Base-by-base conservation (phyloP, 2,888 invertebrate genomes). In the Apodemia mormo region DNA sequence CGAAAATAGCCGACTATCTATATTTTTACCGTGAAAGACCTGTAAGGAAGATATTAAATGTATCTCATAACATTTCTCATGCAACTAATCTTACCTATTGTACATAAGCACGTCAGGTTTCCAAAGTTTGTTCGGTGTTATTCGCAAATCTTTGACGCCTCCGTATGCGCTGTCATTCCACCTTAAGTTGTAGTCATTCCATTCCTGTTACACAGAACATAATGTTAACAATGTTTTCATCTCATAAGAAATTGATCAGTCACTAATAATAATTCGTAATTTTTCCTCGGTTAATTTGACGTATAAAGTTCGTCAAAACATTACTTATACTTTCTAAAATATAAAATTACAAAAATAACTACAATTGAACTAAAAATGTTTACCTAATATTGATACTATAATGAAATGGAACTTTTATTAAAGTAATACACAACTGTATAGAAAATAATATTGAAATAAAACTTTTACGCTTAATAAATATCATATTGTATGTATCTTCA, bases 21-120 rank as follows among this genome's bases (percentile, higher is more conserved):
- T 66, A 67, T 30, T 70, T 1, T 73, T 37, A 49, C 67, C 64
- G 49, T 66, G 33, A 66, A n/a, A 49, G 30, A 49, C 69, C 77
- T 77, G 76, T 67, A 75, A 77, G 67, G 73, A 67, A 69, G 45
- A 30, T 0, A 58, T 72, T 67, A 72, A 52, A 67, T 58, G 43
- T 65, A 68, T 68, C 68, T 66, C 66, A 69, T 52, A 54, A 66
- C 66, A 71, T 70, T 49, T 65, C 69, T 9, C 77, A 75, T 76
- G 76, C 75, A 72, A 70, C n/a, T 65, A 58, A 12, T 12, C 90
- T 92, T 85, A 98, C 98, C 99, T 99, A 96, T 99, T 99, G 94
- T 99, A 99, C 97, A 99, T 98, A 78, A 99, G 97, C 82, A 99
- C 98, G 94, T 99, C 99, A 76, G 99, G 99, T 89, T 97, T 98